phyloP scores from a whole-genome alignment of 2,113 vertebrate genomes.

The Leucosticte australis region DNA sequence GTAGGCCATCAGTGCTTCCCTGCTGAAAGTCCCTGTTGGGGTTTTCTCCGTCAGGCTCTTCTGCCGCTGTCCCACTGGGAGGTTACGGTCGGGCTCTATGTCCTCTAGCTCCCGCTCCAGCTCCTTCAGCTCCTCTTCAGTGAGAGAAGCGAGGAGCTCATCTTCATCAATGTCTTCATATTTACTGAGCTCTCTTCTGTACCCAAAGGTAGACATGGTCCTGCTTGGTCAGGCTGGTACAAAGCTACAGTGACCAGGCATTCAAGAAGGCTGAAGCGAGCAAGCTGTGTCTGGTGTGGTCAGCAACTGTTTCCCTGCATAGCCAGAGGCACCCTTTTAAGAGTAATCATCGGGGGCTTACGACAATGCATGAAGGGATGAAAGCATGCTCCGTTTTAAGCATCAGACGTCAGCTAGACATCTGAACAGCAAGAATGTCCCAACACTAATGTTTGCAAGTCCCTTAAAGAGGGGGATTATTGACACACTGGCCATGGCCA shows the following conservation, averaged over 20 bases:
- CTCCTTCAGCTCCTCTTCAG: conserved; percentile 91
- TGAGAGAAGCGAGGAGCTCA: conserved; percentile 91
- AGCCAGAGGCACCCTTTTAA: conserved; percentile 86
- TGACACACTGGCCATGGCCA: conserved; percentile 77
- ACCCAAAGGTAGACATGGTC: conserved; percentile 93
- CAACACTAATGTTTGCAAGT: conserved; percentile 77
- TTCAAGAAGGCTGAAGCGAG: conserved; percentile 57
- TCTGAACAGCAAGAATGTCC: conserved; percentile 92
- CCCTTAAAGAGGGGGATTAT: conserved; percentile 79
- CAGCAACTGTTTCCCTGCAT: conserved; percentile 78
- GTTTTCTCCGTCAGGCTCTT: conserved; percentile 94
- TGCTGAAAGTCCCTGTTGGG: conserved; percentile 91
- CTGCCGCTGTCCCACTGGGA: conserved; percentile 92
- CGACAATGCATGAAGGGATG: conserved; percentile 84
- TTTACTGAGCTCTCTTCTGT: conserved; percentile 94
- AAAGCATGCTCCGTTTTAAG: conserved; percentile 92
- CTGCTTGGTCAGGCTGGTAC: conserved; percentile 57
- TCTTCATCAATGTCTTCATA: conserved; percentile 98
- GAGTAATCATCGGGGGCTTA: conserved; percentile 74
- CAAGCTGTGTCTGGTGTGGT: conserved; percentile 36
- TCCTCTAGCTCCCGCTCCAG: conserved; percentile 91
- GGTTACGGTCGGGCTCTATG: conserved; percentile 88
- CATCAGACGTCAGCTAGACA: conserved; percentile 85
- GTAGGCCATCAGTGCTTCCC: conserved; percentile 92
- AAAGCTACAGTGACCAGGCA: conserved; percentile 51